Evolutionary conservation across 2,888 invertebrate species (phyloP), one percentile per base, ranked within the genome.

Genomic region (Drosophila nr. perissopoda): DNA sequence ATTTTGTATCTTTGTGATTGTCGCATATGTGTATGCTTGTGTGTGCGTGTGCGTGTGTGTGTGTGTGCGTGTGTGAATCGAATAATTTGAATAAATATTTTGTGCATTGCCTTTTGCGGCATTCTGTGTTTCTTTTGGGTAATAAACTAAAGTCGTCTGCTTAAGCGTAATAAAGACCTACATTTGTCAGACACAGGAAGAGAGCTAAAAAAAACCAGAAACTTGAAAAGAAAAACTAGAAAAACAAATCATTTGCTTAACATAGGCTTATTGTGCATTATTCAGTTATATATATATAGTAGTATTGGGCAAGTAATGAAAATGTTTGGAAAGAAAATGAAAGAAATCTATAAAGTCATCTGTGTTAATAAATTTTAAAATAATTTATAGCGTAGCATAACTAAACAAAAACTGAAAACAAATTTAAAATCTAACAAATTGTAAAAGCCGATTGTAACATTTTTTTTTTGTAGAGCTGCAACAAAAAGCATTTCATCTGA

Each of bases 341-440:
- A 56, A 11, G 29, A 70, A 88, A 82, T 79, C 89, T 90, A 93
- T 91, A 93, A 93, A 93, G 93, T 92, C 92, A 93, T 92, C 93
- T 93, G 93, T 93, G 93, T 93, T 93, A 93, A 91, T 91, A 92
- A 90, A 91, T 90, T 85, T 87, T 88, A 91, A 91, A 88, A 90
- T 91, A 90, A 83, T 86, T 89, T 90, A 81, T 88, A 88, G 83
- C 70, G 79, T 88, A 88, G 91, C 73, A 77, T 81, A 82, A 90
- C 71, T 71, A 80, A 76, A 70, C 62, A 73, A 63, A 49, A 78
- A 77, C 62, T 25, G 21, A 46, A 46, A 65, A 74, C 48, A 80
- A 64, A 80, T 63, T 66, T 63, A 54, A 68, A 68, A 66, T 60
- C 40, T 64, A 54, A 54, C 18, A 34, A 25, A 80, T 57, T 63